A percentile compares a stretch with the other conserved stretches of the same genome.
Conservation (phyloP, 1,140 invertebrate species). For the Caenorhabditis inopinata region DNA sequence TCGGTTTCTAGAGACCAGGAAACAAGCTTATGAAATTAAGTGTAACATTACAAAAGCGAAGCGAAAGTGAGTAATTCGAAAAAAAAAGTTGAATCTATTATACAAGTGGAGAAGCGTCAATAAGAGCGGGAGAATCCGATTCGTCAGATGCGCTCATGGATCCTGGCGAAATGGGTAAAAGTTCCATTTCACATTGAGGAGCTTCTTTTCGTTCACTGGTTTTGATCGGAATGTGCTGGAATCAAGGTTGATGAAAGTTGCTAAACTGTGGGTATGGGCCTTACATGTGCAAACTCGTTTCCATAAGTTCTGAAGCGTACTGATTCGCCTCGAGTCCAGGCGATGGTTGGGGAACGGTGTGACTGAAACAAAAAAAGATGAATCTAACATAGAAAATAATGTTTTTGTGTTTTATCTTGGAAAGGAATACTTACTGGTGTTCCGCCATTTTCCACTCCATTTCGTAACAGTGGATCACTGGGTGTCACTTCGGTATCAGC, state of each 20-base stretch:
- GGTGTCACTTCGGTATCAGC: not conserved
- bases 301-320: conserved; percentile 38
- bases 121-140: not conserved
- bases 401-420: no score
- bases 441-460: not conserved
- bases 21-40: no score
- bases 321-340: conserved; percentile 9
- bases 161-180: not conserved
- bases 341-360: not conserved
- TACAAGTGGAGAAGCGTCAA: not conserved
- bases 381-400: no score
- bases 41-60: not conserved
- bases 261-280: no score
- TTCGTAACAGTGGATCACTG: not conserved
- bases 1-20: not conserved
- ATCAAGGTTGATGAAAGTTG: no score
- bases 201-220: not conserved
- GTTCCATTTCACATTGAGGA: not conserved
- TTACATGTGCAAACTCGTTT: conserved; percentile 16
- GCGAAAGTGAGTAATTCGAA: not conserved
- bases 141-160: not conserved
- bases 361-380: no score
- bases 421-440: not conserved
- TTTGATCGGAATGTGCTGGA: not conserved
- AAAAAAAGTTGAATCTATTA: not conserved